phyloP scores from a whole-genome alignment of 2,888 invertebrate genomes.

The Sialis fuliginosa region DNA sequence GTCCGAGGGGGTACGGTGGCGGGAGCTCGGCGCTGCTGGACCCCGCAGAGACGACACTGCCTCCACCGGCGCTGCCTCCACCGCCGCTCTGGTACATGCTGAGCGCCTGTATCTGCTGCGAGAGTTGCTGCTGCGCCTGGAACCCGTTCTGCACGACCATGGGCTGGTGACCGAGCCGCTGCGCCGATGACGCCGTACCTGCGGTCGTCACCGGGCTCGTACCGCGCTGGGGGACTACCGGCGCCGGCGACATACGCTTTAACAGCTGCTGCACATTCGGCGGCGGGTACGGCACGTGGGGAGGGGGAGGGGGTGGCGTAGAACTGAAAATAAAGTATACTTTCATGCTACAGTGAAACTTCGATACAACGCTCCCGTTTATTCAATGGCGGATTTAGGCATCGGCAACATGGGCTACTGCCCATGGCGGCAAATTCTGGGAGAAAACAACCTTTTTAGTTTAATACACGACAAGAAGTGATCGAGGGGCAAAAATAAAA shows the following conservation, averaged over 20 bases:
- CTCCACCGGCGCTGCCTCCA: conserved; percentile 28
- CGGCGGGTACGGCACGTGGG: conserved; percentile 32
- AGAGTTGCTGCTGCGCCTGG: conserved; percentile 67
- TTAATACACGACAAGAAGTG: too few relatives aligned
- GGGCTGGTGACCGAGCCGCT: conserved; percentile 36
- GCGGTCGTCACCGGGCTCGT: conserved; percentile 51
- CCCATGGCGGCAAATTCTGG: too few relatives aligned
- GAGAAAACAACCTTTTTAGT: too few relatives aligned
- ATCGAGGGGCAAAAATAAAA: too few relatives aligned
- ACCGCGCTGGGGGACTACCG: conserved; percentile 48
- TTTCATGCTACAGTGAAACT: too few relatives aligned
- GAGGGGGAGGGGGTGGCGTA: conserved; percentile 38
- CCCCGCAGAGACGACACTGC: conserved; percentile 49
- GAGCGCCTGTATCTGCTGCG: conserved; percentile 77
- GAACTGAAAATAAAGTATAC: conserved; percentile 30
- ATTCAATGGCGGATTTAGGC: too few relatives aligned
- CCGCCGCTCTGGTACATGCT: conserved; percentile 51
- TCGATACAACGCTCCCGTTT: too few relatives aligned
- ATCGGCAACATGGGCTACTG: too few relatives aligned
- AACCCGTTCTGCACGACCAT: conserved; percentile 71
- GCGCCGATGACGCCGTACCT: conserved; percentile 13
- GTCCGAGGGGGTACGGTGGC: conserved; percentile 33
- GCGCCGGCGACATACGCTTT: conserved; percentile 59
- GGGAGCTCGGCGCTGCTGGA: conserved; percentile 29
- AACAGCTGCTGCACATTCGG: conserved; percentile 51